phyloP scores from a whole-genome alignment of 2,113 vertebrate genomes.

The Dicaeum eximium region DNA sequence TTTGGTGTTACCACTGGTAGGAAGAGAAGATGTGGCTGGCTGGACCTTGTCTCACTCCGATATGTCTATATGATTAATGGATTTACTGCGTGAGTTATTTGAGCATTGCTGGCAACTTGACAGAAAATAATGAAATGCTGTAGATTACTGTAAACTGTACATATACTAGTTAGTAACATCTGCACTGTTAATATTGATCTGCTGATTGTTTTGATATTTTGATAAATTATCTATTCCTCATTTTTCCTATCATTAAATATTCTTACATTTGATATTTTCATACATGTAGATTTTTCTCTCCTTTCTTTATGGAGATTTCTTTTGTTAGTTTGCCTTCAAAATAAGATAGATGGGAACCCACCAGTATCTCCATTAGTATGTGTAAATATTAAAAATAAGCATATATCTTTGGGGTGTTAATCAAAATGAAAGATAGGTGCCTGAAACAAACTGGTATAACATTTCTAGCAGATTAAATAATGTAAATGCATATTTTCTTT shows the following conservation, averaged over 20 bases:
- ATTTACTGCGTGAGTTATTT: conserved; percentile 91
- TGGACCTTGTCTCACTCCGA: conserved; percentile 92
- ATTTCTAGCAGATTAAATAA: not conserved
- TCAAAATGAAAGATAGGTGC: not conserved
- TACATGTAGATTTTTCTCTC: not conserved
- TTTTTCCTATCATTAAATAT: not conserved
- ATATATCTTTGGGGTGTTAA: not conserved
- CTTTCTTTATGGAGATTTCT: not conserved
- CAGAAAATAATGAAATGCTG: not conserved
- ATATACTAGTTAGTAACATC: not conserved
- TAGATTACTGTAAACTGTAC: not conserved
- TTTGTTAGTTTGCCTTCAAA: not conserved
- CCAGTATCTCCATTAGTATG: not conserved
- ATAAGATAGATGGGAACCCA: not conserved
- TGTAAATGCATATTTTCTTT: not conserved
- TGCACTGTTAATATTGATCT: not conserved
- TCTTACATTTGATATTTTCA: not conserved
- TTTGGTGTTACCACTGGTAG: conserved; percentile 95
- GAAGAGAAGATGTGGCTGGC: conserved; percentile 95
- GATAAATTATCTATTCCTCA: not conserved
- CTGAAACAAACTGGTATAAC: not conserved
- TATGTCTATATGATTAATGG: conserved; percentile 99
- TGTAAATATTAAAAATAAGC: not conserved
- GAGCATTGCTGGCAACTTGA: not conserved
- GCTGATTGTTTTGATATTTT: not conserved